Base-by-base conservation (phyloP, 1,140 invertebrate species). In the Mesaphorura yosii region DNA sequence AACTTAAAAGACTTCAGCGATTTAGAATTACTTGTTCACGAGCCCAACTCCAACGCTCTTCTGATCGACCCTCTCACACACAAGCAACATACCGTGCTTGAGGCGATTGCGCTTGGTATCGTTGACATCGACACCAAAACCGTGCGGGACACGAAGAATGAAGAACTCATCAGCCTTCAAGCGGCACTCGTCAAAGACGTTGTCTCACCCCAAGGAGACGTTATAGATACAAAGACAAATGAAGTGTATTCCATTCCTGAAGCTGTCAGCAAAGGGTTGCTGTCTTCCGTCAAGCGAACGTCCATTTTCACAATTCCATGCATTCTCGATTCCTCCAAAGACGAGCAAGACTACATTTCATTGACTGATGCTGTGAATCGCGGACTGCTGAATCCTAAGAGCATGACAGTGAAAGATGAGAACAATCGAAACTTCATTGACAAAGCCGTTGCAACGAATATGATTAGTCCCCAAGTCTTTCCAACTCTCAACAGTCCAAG, bases 1-100 rank as follows among this genome's bases (percentile, higher is more conserved):
- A 89, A 88, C 6, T 72, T 97, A 5, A 88, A 90, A 70, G 89
- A 94, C 63, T 80, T 84, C 54, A 76, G 79, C 63, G 86, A 91
- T 67, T 74, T 83, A 59, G 81, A 85, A 60, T 72, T 91, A 45
- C 76, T 92, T 58, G 84, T 88, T 64, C 79, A 83, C 46, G 76
- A 79, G 54, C 82, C 83, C 46, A 78, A 77, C 14, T 28, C 25
- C 2, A 10, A 17, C n/a, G 27, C 4, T 1, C 12, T 25, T 4
- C 22, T 53, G 1, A 83, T 96, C 50, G 89, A 91, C 65, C 83
- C 86, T 1, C 75, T 82, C 44, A 83, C 84, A 59, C 78, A 79
- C 54, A 72, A 75, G 5, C 81, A 82, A 63, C 70, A 90, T 20
- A 81, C 81, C 51, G 80, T 96, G 54, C 69, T 86, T 42, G 83